phyloP scores from a whole-genome alignment of 2,113 vertebrate species.

The Coregonus clupeaformis region DNA sequence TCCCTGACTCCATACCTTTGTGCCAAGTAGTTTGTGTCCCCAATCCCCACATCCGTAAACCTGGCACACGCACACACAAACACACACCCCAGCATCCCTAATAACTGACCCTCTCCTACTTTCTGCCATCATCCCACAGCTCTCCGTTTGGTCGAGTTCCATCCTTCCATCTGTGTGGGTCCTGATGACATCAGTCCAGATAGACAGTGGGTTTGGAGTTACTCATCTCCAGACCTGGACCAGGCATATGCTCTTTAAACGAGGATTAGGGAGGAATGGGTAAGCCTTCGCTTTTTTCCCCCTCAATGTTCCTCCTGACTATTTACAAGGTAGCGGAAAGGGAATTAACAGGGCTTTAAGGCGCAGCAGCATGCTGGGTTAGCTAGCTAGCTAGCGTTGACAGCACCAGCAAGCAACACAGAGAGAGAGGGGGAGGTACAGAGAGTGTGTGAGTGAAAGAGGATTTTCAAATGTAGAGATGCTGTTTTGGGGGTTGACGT shows the following conservation, averaged over 20 bases:
- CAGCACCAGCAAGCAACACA: background rate
- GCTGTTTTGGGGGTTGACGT: background rate
- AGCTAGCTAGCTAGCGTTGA: no score
- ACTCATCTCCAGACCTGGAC: background rate
- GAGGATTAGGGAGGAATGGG: background rate
- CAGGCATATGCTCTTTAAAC: background rate
- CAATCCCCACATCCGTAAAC: no score
- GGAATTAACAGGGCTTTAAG: background rate
- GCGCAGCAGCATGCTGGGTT: background rate
- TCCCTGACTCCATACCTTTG: no score
- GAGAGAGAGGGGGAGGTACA: background rate
- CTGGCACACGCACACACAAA: background rate
- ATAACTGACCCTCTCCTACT: background rate
- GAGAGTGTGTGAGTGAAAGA: background rate
- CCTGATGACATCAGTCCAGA: background rate
- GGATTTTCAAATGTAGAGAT: background rate
- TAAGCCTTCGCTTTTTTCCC: background rate
- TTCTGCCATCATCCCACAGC: background rate
- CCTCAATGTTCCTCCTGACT: background rate
- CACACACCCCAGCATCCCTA: background rate
- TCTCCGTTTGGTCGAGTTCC: background rate
- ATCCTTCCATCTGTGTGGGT: background rate
- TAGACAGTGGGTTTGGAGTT: background rate
- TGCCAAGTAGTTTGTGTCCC: no score
- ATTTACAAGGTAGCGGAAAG: background rate